Conservation (phyloP, 2,113 vertebrate genomes). For the Excalfactoria chinensis region DNA sequence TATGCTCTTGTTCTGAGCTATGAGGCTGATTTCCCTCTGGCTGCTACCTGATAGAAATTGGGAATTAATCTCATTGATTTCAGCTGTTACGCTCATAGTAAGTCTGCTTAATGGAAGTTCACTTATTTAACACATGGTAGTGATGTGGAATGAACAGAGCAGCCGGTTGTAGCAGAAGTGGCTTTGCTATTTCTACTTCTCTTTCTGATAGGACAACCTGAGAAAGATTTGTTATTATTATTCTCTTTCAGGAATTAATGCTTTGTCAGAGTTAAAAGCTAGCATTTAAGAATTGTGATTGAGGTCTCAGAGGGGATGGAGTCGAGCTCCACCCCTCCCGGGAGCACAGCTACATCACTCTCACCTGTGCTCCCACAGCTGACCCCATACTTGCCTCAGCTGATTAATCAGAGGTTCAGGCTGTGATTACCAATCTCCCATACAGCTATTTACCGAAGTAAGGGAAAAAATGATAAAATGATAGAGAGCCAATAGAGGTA, state of each 20-base stretch:
- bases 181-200: not conserved
- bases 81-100: not conserved
- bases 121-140: not conserved
- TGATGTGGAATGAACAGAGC: not conserved
- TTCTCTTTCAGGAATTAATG: not conserved
- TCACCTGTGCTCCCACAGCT: too few relatives aligned
- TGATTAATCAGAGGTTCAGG: too few relatives aligned
- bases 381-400: too few relatives aligned
- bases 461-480: not conserved
- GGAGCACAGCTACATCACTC: too few relatives aligned
- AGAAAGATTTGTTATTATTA: not conserved
- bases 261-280: not conserved
- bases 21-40: conserved; percentile 30
- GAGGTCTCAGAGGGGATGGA: too few relatives aligned
- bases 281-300: not conserved
- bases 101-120: not conserved
- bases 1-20: not conserved
- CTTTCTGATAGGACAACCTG: not conserved
- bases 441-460: not conserved
- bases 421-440: too few relatives aligned
- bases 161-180: not conserved
- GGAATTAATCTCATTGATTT: conserved; percentile 32
- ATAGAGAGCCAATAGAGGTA: not conserved
- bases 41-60: conserved; percentile 22
- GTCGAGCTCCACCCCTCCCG: too few relatives aligned